These are phyloP conservation scores for Abrostola tripartita DNA, from an alignment of 2,888 invertebrate species.

Conservation along the genomic window DNA sequence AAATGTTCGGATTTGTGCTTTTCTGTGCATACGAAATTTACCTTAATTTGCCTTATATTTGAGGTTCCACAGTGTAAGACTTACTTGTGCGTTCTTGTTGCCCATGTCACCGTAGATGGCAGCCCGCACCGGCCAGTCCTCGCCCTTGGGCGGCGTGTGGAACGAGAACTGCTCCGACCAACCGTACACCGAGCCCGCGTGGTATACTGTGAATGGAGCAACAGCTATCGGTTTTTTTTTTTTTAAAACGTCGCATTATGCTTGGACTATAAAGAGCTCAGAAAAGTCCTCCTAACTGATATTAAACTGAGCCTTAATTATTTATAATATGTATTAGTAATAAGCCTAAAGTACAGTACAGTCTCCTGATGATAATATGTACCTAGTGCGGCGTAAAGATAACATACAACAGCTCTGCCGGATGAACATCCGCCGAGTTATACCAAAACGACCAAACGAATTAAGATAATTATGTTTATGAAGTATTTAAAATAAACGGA, in stretches of 20 bases:
- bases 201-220: slow-evolving; percentile 89
- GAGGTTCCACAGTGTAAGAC: slow-evolving; percentile 26
- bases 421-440: slow-evolving; percentile 1
- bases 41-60: no score
- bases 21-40: no score
- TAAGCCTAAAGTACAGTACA: no score
- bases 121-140: slow-evolving; percentile 93
- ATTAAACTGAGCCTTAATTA: no score
- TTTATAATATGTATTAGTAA: no score
- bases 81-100: slow-evolving; percentile 94
- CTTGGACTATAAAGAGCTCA: no score
- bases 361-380: no score
- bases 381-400: neutral
- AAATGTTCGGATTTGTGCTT: no score
- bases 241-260: neutral
- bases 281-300: no score
- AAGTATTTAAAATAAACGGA: neutral
- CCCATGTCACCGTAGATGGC: slow-evolving; percentile 98
- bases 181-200: slow-evolving; percentile 93
- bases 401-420: neutral
- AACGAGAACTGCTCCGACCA: slow-evolving; percentile 95
- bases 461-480: neutral
- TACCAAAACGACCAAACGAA: neutral
- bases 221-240: neutral
- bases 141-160: slow-evolving; percentile 90